Evolutionary conservation across 2,888 invertebrate genomes (phyloP).

Genomic region (Blastobasis lacticolella): DNA sequence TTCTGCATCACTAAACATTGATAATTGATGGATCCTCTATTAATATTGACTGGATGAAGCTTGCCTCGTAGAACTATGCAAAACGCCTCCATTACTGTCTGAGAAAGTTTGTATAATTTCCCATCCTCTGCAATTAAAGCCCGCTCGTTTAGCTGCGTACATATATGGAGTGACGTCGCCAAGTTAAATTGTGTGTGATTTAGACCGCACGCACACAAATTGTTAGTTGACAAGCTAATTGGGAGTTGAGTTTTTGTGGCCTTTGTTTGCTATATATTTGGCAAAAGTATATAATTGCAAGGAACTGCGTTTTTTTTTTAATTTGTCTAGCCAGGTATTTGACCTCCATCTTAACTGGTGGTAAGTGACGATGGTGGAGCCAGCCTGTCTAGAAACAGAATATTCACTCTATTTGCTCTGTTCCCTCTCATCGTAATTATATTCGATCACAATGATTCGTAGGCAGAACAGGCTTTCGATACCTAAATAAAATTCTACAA

Average conservation of each 20-base stretch:
- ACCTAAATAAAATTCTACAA: not conserved
- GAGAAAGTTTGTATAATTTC: slow-evolving; percentile 49
- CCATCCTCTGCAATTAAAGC: slow-evolving; percentile 38
- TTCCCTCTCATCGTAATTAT: no score
- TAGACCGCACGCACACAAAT: slow-evolving; percentile 11
- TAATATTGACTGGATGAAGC: slow-evolving; percentile 58
- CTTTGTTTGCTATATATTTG: no score
- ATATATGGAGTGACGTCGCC: slow-evolving; percentile 23
- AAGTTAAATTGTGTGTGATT: slow-evolving; percentile 42
- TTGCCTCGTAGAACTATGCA: slow-evolving; percentile 29
- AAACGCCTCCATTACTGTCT: slow-evolving; percentile 38
- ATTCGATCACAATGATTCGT: no score
- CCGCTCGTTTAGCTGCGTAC: slow-evolving; percentile 13
- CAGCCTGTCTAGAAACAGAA: no score
- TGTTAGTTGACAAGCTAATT: not conserved
- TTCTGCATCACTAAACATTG: slow-evolving; percentile 60
- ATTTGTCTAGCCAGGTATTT: no score
- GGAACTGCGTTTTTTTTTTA: no score
- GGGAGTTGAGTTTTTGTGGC: no score
- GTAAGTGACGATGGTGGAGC: no score
- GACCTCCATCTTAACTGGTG: no score
- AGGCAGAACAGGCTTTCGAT: no score
- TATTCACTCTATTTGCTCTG: no score
- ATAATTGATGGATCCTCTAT: slow-evolving; percentile 64
- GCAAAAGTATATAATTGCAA: no score